Conservation (phyloP, 1,140 invertebrate genomes). For the Pseudomyrmex sp. region DNA sequence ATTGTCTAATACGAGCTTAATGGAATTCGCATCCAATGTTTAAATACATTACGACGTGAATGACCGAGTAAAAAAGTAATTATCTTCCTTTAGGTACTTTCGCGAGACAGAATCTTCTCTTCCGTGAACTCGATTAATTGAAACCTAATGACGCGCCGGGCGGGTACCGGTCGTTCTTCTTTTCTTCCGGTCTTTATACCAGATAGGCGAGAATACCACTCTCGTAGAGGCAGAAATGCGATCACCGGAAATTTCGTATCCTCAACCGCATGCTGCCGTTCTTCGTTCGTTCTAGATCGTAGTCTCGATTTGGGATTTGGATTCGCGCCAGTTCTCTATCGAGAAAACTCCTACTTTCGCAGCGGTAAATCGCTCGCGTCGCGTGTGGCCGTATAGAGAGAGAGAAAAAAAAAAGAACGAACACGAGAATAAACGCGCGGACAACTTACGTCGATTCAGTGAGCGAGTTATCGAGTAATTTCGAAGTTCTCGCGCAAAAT, state of each 20-base stretch:
- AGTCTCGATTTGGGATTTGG: constrained; percentile 63
- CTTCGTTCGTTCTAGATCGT: constrained; percentile 47
- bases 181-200: constrained; percentile 32
- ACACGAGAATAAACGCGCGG: no score
- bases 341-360: constrained; percentile 61
- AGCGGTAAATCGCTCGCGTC: constrained; percentile 22
- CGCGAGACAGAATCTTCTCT: neutral
- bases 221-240: constrained; percentile 28
- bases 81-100: neutral
- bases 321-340: constrained; percentile 49
- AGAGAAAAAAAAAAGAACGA: neutral
- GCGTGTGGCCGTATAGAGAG: constrained; percentile 2
- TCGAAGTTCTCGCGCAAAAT: constrained; percentile 10
- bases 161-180: neutral
- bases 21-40: neutral
- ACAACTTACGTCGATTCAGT: constrained; percentile 31
- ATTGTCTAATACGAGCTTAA: neutral
- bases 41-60: constrained; percentile 3
- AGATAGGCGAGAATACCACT: neutral
- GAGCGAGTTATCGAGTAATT: constrained; percentile 11
- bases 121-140: constrained; percentile 15
- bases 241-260: constrained; percentile 60
- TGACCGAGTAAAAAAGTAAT: constrained; percentile 26
- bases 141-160: constrained; percentile 30
- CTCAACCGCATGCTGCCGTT: constrained; percentile 29